Evolutionary conservation across 2,888 invertebrate genomes (phyloP), one percentile per base, ranked within the genome.

Genomic region (Priocnemis perturbator): DNA sequence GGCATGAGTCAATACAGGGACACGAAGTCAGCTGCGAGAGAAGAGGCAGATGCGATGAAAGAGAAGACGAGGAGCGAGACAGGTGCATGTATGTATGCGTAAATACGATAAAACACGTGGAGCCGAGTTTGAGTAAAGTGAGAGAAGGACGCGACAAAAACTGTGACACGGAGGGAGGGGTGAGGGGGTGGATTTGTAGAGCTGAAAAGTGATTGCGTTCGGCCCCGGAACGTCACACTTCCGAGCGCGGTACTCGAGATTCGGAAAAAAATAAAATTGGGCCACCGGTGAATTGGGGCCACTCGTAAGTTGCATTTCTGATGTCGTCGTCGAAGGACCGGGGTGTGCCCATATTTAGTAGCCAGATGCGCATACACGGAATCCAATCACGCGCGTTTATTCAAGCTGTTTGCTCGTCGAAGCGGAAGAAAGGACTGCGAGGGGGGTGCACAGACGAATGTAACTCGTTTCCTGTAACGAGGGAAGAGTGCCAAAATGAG

Each of bases 291-390:
- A 64, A 60, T 64, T 52, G 57, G 15, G 30, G 26, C 17, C 19
- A 21, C 23, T 23, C 37, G 37, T 37, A 4, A 20, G 11, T 47
- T 59, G 21, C 59, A 21, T 26, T 23, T 44, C 59, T 23, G 53
- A 23, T 23, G 9, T 21, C 21, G 21, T 4, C 26, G 44, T 21
- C 15, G 48, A 14, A 52, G 48, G 47, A 20, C 45, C 64, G 44
- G 19, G 19, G 50, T 17, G 50, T 50, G 50, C 5, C 50, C 44
- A 63, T 66, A 76, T 84, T 85, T 78, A 82, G 84, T 82, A 81
- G 84, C 85, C 84, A 85, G 85, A 85, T 85, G 84, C 79, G 84
- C 81, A 85, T 76, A 84, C 83, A 80, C 78, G 74, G 76, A 75
- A 82, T 85, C 82, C 84, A 85, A 85, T 85, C 85, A 81, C 74